phyloP scores from a whole-genome alignment of 2,113 vertebrate genomes.

The Ascaphus truei region DNA sequence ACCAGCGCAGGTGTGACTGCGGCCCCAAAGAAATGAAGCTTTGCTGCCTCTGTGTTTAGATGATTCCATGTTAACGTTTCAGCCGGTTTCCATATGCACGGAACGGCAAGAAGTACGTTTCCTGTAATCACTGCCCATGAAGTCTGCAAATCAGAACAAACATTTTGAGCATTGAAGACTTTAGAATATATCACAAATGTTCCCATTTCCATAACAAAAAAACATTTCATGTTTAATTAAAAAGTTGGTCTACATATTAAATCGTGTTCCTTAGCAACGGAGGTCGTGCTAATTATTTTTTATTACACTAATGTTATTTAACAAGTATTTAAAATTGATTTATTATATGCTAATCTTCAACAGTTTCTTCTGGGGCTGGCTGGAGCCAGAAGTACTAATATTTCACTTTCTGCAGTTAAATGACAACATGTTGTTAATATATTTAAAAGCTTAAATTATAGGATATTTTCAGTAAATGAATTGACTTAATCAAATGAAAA shows the following conservation, averaged over 20 bases:
- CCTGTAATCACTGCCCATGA: no score
- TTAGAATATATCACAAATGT: neutral
- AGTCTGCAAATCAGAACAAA: no score
- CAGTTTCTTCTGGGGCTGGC: neutral
- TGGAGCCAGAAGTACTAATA: no score
- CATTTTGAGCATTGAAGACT: neutral
- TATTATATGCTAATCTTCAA: neutral
- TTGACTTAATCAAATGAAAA: slow-evolving; percentile 23
- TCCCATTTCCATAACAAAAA: neutral
- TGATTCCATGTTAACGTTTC: no score
- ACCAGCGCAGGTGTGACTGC: no score
- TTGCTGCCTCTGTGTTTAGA: no score
- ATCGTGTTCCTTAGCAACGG: neutral
- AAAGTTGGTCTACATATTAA: neutral
- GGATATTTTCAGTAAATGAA: neutral
- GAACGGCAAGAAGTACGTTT: no score
- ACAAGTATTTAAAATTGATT: neutral
- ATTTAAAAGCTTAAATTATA: neutral
- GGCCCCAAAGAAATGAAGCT: no score
- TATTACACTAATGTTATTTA: neutral
- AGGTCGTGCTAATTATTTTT: neutral
- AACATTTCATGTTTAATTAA: neutral
- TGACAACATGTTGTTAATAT: neutral
- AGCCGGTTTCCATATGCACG: no score
- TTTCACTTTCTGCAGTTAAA: neutral